Evolutionary conservation across 1,140 invertebrate genomes (phyloP), one percentile per base, ranked within the genome.

Genomic region (Melanaphis sacchari): DNA sequence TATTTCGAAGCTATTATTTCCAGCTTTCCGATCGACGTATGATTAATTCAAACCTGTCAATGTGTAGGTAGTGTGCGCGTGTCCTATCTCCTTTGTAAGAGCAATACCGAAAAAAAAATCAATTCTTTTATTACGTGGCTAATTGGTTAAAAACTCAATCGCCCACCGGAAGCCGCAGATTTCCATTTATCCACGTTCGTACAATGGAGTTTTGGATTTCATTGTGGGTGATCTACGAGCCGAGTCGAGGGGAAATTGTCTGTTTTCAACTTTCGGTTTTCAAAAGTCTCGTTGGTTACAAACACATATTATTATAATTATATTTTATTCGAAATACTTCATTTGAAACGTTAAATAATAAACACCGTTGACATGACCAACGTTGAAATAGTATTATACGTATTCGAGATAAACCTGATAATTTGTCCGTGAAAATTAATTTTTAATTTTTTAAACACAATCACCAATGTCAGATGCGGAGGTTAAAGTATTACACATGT

Each of bases 31-130:
- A 87, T 46, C 43, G 15, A n/a, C 36, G 36, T 90, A 43, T 90
- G 89, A 90, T 90, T 90, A 90, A 90, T 90, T 59, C 38, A 66
- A 43, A 90, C 22, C 89, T 66, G 89, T 90, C 89, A 90, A 43
- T 52, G 21, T 41, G 31, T 66, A 24, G 54, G 59, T 26, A n/a
- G 31, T 2, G n/a, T 6, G 9, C 31, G 38, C 11, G 52, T 54
- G 24, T 66, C 18, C 54, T 9, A 18, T 40, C 22, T 1, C n/a
- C 87, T 6, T 5, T 11, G 9, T 89, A 54, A 22, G 88, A 24
- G 88, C 24, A 40, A 89, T 38, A 41, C 52, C 38, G 1, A 21
- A 54, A 52, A 54, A 40, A 59, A 90, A 90, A 59, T 40, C 52
- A 90, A 59, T 66, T 18, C 54, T 66, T 66, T 90, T 66, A 90